A percentile compares a stretch with the other conserved stretches of the same genome.
phyloP scores from a whole-genome alignment of 2,888 invertebrate species.

The Dasypogon diadema region DNA sequence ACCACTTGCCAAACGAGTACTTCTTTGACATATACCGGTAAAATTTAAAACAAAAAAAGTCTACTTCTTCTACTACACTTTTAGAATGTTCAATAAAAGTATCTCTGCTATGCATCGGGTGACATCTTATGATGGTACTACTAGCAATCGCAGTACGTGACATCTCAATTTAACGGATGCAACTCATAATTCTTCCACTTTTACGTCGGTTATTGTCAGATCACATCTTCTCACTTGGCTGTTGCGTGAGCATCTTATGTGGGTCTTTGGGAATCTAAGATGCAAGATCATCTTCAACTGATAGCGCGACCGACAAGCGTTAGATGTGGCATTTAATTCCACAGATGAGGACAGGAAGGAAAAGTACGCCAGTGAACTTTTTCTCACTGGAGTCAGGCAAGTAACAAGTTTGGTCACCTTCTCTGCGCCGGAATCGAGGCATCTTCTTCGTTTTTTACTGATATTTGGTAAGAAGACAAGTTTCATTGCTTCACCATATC shows the following conservation, averaged over 20 bases:
- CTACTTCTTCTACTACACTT: no score
- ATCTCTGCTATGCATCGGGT: not conserved
- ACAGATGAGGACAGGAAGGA: not conserved
- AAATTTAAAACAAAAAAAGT: no score
- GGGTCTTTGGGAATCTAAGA: conserved; percentile 1
- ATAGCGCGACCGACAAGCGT: conserved; percentile 19
- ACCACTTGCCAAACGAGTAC: no score
- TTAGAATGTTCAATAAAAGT: no score
- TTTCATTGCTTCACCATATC: conserved; percentile 18
- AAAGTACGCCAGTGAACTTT: not conserved
- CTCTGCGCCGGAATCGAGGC: not conserved
- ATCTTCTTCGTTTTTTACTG: not conserved
- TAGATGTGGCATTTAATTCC: conserved; percentile 2
- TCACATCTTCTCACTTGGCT: conserved; percentile 5
- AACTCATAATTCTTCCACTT: conserved; percentile 38
- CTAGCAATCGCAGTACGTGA: conserved; percentile 18
- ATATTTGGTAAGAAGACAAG: conserved; percentile 29
- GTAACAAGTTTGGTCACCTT: not conserved
- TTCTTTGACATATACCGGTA: not conserved
- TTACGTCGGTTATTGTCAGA: conserved; percentile 24
- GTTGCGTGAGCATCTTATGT: conserved; percentile 36
- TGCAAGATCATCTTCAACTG: conserved; percentile 15
- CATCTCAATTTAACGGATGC: conserved; percentile 41
- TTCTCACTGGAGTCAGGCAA: not conserved
- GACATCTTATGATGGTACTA: conserved; percentile 35